Base-by-base conservation (phyloP, 2,113 vertebrate species). In the Illadopsis cleaveri region DNA sequence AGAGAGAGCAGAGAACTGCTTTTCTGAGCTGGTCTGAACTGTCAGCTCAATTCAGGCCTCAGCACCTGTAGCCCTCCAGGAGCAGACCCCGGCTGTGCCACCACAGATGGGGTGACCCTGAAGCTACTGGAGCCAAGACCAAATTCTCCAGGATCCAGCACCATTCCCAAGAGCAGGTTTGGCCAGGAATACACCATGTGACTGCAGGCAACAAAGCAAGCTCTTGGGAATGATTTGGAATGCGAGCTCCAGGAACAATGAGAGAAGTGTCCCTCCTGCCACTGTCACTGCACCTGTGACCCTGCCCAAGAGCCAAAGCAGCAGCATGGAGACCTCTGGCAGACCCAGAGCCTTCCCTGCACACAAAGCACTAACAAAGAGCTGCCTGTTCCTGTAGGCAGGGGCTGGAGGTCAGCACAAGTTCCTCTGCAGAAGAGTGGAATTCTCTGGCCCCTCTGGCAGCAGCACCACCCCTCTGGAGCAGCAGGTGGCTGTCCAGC, bases 401-500 rank as follows among this genome's bases (percentile, higher is more conserved):
- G 0, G 22, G 81, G 78, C 69, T 82, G 62, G 61, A 76, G 91
- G 71, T 81, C 83, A 73, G 23, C 66, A 54, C 15, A 19, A 92
- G 91, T 20, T 86, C 57, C 78, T 79, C 65, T 71, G 17, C 50
- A 76, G 45, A 21, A 14, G 11, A 64, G 37, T 2, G 51, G 50
- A 68, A 42, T 62, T 54, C 83, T 37, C 64, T 4, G 33, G 64
- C 65, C 65, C 57, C 86, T 83, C 54, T n/a, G 68, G 38, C 65
- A 79, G 87, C 48, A 64, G 69, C n/a, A 68, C 38, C 69, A 6
- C 73, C 11, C 6, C 66, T 17, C 57, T 64, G 1, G 61, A 96
- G 86, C 95, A 94, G 93, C 81, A 64, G 93, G 90, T 82, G 88
- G 79, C 54, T 60, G 81, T 78, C 64, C 71, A 44, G 71, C 3